Conservation (phyloP, 1,140 invertebrate genomes). For the Drosophila bocki region DNA sequence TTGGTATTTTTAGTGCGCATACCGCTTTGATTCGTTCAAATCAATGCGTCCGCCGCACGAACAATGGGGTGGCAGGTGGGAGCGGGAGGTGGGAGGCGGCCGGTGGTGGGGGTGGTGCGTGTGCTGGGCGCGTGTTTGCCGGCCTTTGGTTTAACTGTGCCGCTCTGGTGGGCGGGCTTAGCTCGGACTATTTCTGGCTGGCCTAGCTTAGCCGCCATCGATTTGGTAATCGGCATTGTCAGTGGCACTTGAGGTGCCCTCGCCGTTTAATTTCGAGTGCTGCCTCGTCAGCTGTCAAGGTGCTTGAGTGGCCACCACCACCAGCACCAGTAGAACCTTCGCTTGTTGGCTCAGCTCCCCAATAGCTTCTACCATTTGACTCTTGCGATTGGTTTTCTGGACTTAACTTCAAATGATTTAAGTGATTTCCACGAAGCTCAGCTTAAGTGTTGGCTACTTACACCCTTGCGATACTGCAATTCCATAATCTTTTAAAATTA, state of each 20-base stretch:
- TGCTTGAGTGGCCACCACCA: conserved; percentile 18
- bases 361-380: conserved; percentile 31
- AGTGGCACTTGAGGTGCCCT: conserved; percentile 50
- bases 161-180: conserved; percentile 40
- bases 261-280: conserved; percentile 76
- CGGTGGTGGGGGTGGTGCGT: conserved; percentile 33
- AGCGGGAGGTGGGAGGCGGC: not conserved
- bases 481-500: too few species aligned
- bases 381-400: conserved; percentile 44
- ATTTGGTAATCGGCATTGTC: conserved; percentile 68
- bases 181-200: conserved; percentile 5
- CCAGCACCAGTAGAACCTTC: conserved; percentile 1
- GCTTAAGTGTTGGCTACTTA: not conserved
- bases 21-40: conserved; percentile 83
- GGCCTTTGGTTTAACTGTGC: conserved; percentile 66
- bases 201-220: conserved; percentile 24
- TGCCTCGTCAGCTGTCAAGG: conserved; percentile 40
- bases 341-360: conserved; percentile 7
- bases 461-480: too few species aligned
- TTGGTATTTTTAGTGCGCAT: conserved; percentile 83
- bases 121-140: conserved; percentile 59
- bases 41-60: conserved; percentile 70
- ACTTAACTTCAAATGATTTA: conserved; percentile 37
- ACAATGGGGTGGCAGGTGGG: conserved; percentile 28
- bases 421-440: conserved; percentile 10